Percentiles rank a stretch among this genome's conserved stretches.
Evolutionary conservation across 2,888 invertebrate species (phyloP).

Genomic region (Protonemura montana): DNA sequence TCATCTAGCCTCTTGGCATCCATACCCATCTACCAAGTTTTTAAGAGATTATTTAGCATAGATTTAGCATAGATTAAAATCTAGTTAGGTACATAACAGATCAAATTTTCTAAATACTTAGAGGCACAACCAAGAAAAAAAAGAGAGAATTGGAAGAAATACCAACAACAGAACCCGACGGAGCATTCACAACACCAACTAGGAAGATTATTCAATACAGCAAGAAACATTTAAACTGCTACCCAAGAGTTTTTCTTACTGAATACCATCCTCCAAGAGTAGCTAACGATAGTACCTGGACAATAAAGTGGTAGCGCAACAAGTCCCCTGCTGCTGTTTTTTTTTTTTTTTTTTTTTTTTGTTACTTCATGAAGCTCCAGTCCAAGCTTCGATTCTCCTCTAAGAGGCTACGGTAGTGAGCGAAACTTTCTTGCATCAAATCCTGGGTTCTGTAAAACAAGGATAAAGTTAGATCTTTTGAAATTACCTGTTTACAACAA

Average conservation of each 20-base stretch:
- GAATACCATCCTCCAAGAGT: not conserved
- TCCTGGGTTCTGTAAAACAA: constrained; percentile 44
- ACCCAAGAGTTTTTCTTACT: not conserved
- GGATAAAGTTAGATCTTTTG: not conserved
- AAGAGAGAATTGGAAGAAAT: not conserved
- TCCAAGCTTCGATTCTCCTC: constrained; percentile 41
- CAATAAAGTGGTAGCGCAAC: not conserved
- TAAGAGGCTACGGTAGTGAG: constrained; percentile 38
- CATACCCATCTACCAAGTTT: not conserved
- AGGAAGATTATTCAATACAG: not conserved
- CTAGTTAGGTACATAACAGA: not conserved
- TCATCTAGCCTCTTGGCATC: too few relatives aligned
- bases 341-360: too few relatives aligned
- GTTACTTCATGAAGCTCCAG: constrained; percentile 42
- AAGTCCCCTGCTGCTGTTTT: not conserved
- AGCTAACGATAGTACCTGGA: not conserved
- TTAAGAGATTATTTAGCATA: not conserved
- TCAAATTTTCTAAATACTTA: not conserved
- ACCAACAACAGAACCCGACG: not conserved
- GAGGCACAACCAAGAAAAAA: not conserved
- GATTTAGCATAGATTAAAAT: not conserved
- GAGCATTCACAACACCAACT: not conserved
- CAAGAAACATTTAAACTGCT: not conserved
- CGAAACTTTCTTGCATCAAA: constrained; percentile 44
- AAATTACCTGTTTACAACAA: not conserved